These are phyloP conservation scores for Anhinga anhinga DNA, from an alignment of 2,113 vertebrate species.

Conservation along the genomic window DNA sequence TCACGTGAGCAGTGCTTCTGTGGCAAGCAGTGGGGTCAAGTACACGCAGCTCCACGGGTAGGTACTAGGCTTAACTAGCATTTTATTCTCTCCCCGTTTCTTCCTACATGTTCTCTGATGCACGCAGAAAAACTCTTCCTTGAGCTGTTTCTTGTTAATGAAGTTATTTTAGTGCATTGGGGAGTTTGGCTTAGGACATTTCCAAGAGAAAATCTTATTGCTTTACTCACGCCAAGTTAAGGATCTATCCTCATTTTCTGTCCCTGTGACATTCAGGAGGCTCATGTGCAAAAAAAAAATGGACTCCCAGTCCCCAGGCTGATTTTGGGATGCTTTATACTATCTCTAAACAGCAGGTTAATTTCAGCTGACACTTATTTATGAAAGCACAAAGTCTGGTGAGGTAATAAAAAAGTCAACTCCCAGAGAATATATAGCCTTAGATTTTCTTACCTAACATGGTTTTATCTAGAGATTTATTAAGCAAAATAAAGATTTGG, in stretches of 20 bases:
- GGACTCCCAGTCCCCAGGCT: background rate
- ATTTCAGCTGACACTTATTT: slow-evolving; percentile 68
- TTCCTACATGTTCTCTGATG: background rate
- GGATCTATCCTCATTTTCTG: background rate
- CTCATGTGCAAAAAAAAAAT: background rate
- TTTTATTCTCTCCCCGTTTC: background rate
- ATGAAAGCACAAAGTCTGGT: slow-evolving; percentile 69
- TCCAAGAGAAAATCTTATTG: background rate
- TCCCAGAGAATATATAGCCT: slow-evolving; percentile 41
- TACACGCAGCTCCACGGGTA: background rate
- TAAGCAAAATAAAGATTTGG: slow-evolving; percentile 53
- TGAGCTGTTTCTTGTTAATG: background rate
- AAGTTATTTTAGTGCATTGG: background rate
- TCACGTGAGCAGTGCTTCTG: rapidly evolving
- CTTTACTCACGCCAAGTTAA: background rate
- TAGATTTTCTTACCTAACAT: slow-evolving; percentile 37
- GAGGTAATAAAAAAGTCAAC: slow-evolving; percentile 65
- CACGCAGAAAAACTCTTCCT: background rate
- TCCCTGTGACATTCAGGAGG: background rate
- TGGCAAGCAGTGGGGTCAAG: background rate
- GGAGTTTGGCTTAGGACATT: background rate
- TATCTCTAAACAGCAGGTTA: slow-evolving; percentile 66
- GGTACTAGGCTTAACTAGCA: background rate
- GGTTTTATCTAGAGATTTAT: slow-evolving; percentile 54
- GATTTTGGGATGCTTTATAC: slow-evolving; percentile 50